Base-by-base conservation (phyloP, 2,888 invertebrate genomes). In the Fragum sueziense region DNA sequence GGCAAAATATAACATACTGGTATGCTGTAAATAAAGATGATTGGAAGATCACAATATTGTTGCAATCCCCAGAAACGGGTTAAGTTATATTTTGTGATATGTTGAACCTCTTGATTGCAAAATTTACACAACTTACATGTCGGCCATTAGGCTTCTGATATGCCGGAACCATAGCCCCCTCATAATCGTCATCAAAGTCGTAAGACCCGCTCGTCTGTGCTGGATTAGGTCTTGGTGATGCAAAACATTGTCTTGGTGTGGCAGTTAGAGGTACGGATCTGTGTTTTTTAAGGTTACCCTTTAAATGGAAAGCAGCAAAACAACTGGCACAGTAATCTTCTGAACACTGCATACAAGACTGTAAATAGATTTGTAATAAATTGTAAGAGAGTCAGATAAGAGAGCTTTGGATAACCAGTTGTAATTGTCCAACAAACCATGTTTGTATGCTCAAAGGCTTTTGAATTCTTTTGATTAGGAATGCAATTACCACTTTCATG, bases 311-410 rank as follows among this genome's bases (percentile, higher is more conserved):
- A 2, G 91, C 88, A 61, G 93, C 91, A 82, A 93, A 93, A 80
- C 93, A 93, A 33, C 87, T 87, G 2, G 93, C 88, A 82, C 93
- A 93, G 80, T 93, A 93, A 47, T 91, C 89, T 82, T 93, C 93
- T 9, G 91, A 88, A 85, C 93, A 93, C 84, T 93, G 93, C 3
- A 90, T 80, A 85, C 93, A 93, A 0, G 88, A 89, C 93, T 93
- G 89, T 11, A 57, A 57, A 57, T 22, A 25, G 27, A 57, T 3
- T n/a, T n/a, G n/a, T n/a, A n/a, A n/a, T n/a, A n/a, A n/a, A n/a
- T n/a, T n/a, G n/a, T n/a, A n/a, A n/a, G n/a, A n/a, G n/a, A n/a
- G n/a, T n/a, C n/a, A n/a, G n/a, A n/a, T n/a, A n/a, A n/a, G n/a
- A n/a, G n/a, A n/a, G n/a, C n/a, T n/a, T n/a, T n/a, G n/a, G n/a